phyloP scores from a whole-genome alignment of 1,140 invertebrate genomes.

The Drosophila rhopaloa region DNA sequence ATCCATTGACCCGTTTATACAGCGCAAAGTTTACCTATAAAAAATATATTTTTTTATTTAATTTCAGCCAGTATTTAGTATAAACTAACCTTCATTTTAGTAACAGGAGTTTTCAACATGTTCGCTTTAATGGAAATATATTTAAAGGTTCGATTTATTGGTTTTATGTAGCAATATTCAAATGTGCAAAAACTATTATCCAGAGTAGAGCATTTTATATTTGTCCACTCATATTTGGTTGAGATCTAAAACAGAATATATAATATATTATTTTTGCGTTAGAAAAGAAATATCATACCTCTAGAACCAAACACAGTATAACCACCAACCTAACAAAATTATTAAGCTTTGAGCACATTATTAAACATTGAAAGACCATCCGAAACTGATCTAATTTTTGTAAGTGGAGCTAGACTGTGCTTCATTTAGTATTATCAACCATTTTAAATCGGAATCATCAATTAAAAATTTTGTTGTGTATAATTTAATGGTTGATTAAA shows the following conservation, averaged over 20 bases:
- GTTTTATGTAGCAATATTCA: constrained; percentile 28
- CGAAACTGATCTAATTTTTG: too few species aligned
- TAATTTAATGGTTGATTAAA: too few species aligned
- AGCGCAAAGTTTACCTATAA: constrained; percentile 14
- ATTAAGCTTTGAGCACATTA: neutral
- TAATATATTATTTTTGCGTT: too few species aligned
- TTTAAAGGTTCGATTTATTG: constrained; percentile 28
- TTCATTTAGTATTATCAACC: too few species aligned
- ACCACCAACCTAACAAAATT: neutral
- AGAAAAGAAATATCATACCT: neutral
- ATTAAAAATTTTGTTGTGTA: too few species aligned
- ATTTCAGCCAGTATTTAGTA: too few species aligned
- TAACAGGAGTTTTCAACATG: neutral
- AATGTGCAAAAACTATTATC: constrained; percentile 6
- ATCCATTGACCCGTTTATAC: constrained; percentile 2
- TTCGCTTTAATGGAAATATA: constrained; percentile 5
- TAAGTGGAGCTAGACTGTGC: too few species aligned
- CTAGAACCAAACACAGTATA: neutral
- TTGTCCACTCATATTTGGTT: constrained; percentile 8
- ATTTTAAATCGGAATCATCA: too few species aligned
- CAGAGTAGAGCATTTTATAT: constrained; percentile 1
- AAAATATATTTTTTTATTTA: neutral
- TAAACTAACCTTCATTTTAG: constrained; percentile 3
- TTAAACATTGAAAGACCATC: too few species aligned
- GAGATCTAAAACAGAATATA: too few species aligned